Base-by-base conservation (phyloP, 2,888 invertebrate species). In the Chromoteleia sp. region DNA sequence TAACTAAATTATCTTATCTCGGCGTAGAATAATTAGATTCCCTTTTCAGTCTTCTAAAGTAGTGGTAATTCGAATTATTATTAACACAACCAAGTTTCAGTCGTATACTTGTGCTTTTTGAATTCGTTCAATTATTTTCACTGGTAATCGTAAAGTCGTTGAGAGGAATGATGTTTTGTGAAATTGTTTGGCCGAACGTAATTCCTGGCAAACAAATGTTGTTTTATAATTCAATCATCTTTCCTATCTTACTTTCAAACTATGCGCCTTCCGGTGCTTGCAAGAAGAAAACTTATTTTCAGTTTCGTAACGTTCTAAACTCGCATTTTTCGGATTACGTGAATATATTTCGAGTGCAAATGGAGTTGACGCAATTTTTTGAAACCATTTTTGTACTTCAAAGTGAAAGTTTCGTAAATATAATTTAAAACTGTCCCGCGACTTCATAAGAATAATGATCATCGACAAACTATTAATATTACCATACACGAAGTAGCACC, bases 251-350 rank as follows among this genome's bases (percentile, higher is more conserved):
- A 67, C 52, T 76, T 68, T 58, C 29, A 52, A 59, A 67, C 33
- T 75, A 19, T 52, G 67, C 52, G 10, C 17, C 52, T 76, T 59
- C 25, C 48, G 41, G 8, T 59, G 59, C 43, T 30, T 5, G 41
- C 25, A 39, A 54, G 30, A 33, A 36, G 54, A 39, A 73, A 76
- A 76, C 21, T 67, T 75, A 67, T 75, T 67, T 75, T 58, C 58
- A 58, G 58, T 67, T 67, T 29, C 58, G 41, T 65, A 67, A 50
- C 30, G 25, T 36, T 36, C 58, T 36, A 33, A 76, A 67, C 59
- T 76, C 48, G 21, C 75, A 76, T 67, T 76, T 76, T 76, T 67
- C 50, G 41, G 45, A 76, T 76, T 59, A 43, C 58, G 41, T 36
- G 52, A 52, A 76, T 67, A 59, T 21, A 58, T 76, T 67, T 48